A percentile compares a stretch with the other conserved stretches of the same genome.
Evolutionary conservation across 2,113 vertebrate species (phyloP).

Genomic region (Ellobius talpinus): DNA sequence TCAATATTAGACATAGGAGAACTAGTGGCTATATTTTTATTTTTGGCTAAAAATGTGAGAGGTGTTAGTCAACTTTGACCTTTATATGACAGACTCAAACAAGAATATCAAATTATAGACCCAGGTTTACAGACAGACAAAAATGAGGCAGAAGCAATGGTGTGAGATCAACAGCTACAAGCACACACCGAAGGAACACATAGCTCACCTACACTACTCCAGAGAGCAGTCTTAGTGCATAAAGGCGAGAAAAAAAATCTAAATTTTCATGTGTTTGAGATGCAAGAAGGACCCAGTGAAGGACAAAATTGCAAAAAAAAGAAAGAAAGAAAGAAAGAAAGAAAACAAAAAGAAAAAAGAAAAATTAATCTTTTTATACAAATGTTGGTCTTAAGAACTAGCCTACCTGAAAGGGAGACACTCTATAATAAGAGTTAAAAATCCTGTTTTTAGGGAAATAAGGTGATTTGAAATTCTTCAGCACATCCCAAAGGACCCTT

Average conservation of each 20-base stretch:
- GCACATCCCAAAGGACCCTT: background rate
- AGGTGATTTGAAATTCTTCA: background rate
- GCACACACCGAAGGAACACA: background rate
- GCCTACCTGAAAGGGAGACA: background rate
- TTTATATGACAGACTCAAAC: background rate
- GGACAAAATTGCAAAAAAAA: background rate
- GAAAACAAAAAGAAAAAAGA: background rate
- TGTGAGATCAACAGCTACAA: background rate
- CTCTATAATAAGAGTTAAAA: background rate
- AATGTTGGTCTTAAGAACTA: background rate
- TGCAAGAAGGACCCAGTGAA: background rate
- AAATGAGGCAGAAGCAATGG: background rate
- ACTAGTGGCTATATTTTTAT: background rate
- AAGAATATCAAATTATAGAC: background rate
- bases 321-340: background rate
- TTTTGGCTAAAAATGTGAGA: background rate
- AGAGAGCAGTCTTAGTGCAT: background rate
- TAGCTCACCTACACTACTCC: background rate
- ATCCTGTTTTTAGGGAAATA: background rate
- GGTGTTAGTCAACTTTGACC: background rate
- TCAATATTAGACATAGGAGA: background rate
- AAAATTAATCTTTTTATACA: background rate
- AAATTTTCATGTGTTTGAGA: background rate
- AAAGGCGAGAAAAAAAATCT: background rate
- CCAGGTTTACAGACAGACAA: background rate